A percentile compares a stretch with the other conserved stretches of the same genome.
Evolutionary conservation across 2,797 vertebrate species (phyloP).

Genomic region (Trachurus trachurus): DNA sequence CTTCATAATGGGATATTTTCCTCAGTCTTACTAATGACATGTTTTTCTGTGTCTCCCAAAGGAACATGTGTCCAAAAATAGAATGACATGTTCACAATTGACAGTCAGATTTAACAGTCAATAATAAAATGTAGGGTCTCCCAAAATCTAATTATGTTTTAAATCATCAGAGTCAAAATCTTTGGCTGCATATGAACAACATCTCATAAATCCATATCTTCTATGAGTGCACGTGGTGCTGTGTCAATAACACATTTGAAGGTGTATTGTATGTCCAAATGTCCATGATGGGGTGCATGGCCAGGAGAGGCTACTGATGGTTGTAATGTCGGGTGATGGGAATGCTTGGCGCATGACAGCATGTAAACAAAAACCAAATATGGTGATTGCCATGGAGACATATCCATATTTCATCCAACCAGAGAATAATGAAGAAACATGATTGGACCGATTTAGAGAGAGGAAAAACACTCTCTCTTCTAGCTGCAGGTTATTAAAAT

Average conservation of each 20-base stretch:
- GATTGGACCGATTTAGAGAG: constrained; percentile 44
- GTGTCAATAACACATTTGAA: constrained; percentile 42
- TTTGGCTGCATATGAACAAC: background rate
- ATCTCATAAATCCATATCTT: background rate
- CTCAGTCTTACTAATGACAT: background rate
- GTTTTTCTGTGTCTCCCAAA: background rate
- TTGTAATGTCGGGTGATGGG: constrained; percentile 80
- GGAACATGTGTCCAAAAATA: background rate
- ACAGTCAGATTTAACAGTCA: constrained; percentile 44
- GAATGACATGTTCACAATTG: background rate
- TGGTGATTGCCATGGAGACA: constrained; percentile 82
- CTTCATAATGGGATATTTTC: background rate
- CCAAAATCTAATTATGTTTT: background rate
- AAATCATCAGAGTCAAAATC: background rate
- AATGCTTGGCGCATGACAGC: constrained; percentile 84
- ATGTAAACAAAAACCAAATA: constrained; percentile 86
- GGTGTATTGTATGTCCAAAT: constrained; percentile 64
- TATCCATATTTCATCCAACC: constrained; percentile 72
- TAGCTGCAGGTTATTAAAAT: constrained; percentile 36
- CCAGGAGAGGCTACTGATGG: constrained; percentile 73
- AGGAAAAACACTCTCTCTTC: background rate
- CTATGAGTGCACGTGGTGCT: constrained; percentile 9
- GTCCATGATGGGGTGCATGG: constrained; percentile 75
- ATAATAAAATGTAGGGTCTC: background rate
- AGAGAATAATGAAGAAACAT: constrained; percentile 65